phyloP scores from a whole-genome alignment of 2,113 vertebrate genomes.

The Pygoscelis adeliae region DNA sequence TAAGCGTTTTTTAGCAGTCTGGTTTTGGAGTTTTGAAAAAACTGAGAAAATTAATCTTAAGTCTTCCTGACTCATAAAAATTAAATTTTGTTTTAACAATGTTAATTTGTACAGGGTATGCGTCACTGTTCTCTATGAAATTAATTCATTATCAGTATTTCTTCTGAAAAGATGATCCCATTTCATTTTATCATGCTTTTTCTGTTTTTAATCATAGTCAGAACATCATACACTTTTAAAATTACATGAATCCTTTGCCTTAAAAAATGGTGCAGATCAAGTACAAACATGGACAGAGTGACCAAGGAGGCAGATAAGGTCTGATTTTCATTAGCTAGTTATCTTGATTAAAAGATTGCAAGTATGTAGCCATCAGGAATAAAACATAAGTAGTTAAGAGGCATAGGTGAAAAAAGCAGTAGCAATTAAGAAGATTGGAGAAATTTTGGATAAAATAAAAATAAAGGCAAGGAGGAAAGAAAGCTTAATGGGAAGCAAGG shows the following conservation, averaged over 20 bases:
- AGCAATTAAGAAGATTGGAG: neutral
- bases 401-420: neutral
- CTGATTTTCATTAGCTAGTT: neutral
- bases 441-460: neutral
- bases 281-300: neutral
- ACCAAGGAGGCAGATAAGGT: neutral
- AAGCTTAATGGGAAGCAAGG: neutral
- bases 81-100: neutral
- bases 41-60: neutral
- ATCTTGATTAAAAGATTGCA: neutral
- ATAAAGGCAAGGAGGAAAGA: neutral
- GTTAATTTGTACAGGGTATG: neutral
- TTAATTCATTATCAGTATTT: neutral
- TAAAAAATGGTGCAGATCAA: neutral
- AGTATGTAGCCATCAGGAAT: neutral
- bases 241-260: neutral
- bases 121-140: neutral
- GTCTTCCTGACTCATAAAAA: neutral
- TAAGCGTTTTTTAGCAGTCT: neutral
- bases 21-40: neutral
- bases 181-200: neutral
- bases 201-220: neutral
- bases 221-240: neutral
- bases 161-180: neutral
- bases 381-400: neutral